Evolutionary conservation across 2,888 invertebrate species (phyloP), one percentile per base, ranked within the genome.

Genomic region (Chorisops tibialis): DNA sequence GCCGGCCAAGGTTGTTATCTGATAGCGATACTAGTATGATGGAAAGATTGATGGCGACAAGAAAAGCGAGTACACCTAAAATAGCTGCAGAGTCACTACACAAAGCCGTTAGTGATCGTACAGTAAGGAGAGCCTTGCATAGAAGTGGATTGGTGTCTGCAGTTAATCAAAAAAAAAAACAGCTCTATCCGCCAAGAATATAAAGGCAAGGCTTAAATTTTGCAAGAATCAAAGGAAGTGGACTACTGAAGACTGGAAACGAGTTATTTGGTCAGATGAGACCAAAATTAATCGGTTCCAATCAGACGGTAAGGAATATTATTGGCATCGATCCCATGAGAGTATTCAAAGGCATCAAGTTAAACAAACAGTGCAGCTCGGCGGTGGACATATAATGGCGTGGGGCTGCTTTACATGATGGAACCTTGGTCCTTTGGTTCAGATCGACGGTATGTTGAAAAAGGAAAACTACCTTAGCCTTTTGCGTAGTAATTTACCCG

Each of bases 271-370:
- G 50, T 62, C 62, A 41, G 63, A 66, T n/a, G n/a, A n/a, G n/a
- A n/a, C n/a, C n/a, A n/a, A n/a, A n/a, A n/a, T n/a, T n/a, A n/a
- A n/a, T n/a, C n/a, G n/a, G n/a, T n/a, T n/a, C n/a, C n/a, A n/a
- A 12, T 66, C 59, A 39, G 61, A 62, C 49, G 52, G 49, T n/a
- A 65, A 61, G 59, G 38, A 62, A 30, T 65, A 54, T 56, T 61
- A 35, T 39, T 49, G 19, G 38, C 52, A 51, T 14, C 38, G 47
- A 47, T 35, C 37, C 38, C 2, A 19, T 51, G 51, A 38, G 19
- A 37, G 12, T 11, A 18, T 51, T 37, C 37, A 51, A 38, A 62
- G 18, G 12, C 39, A 24, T 14, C 16, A 21, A 49, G 63, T 59
- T 21, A 59, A 16, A 22, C 47, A 35, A 47, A 50, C 56, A 35